phyloP scores from a whole-genome alignment of 2,113 vertebrate species.

The Seriola rivoliana region DNA sequence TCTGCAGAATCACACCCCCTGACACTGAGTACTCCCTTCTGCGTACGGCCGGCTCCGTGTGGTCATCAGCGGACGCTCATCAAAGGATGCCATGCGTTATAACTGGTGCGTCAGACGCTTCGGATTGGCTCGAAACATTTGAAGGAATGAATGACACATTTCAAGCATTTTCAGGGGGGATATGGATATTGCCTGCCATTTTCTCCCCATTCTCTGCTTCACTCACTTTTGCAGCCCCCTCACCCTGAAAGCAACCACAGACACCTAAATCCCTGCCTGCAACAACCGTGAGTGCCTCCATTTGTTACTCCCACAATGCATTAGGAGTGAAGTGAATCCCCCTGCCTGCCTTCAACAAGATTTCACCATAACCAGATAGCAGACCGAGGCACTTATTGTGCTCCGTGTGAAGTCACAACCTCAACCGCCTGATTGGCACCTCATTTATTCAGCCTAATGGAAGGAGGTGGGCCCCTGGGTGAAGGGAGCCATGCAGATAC shows the following conservation, averaged over 20 bases:
- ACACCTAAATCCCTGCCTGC: slow-evolving; percentile 39
- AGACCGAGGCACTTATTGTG: slow-evolving; percentile 44
- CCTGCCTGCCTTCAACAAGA: slow-evolving; percentile 42
- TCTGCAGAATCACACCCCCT: not conserved
- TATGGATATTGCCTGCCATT: slow-evolving; percentile 17
- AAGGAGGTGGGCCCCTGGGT: slow-evolving; percentile 63
- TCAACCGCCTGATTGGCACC: slow-evolving; percentile 66
- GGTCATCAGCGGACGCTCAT: not conserved
- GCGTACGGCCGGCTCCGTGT: not conserved
- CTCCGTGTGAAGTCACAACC: slow-evolving; percentile 52
- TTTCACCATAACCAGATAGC: slow-evolving; percentile 46
- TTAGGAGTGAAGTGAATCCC: slow-evolving; percentile 55
- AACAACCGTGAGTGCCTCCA: slow-evolving; percentile 44
- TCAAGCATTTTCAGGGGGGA: not conserved
- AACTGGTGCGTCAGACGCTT: not conserved
- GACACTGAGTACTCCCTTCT: not conserved
- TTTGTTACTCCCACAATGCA: slow-evolving; percentile 48
- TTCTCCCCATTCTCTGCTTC: slow-evolving; percentile 8
- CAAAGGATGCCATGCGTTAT: not conserved
- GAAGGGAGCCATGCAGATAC: slow-evolving; percentile 37
- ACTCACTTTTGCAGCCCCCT: slow-evolving; percentile 32
- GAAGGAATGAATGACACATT: slow-evolving; percentile 1
- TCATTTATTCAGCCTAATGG: slow-evolving; percentile 74
- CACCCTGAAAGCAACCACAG: slow-evolving; percentile 46
- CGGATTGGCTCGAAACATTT: slow-evolving; percentile 12